Evolutionary conservation across 2,888 invertebrate genomes (phyloP).

Genomic region (Ormyrus rosae): DNA sequence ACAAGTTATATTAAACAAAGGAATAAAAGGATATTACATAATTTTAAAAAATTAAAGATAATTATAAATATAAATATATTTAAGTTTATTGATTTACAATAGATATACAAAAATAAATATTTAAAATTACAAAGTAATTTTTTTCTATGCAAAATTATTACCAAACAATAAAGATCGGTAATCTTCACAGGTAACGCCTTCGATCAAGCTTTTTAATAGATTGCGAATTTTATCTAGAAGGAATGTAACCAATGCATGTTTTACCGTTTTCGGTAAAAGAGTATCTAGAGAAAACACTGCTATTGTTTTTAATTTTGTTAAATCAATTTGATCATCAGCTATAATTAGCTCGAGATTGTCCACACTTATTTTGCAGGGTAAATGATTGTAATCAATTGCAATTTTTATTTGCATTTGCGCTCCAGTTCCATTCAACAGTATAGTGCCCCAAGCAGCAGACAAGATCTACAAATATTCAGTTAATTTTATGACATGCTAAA

Average conservation of each 20-base stretch:
- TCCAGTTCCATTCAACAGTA: neutral
- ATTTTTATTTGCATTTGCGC: neutral
- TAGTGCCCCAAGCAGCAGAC: neutral
- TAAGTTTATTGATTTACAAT: no score
- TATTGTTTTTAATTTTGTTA: neutral
- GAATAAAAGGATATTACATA: no score
- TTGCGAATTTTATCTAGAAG: no score
- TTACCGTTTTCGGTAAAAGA: no score
- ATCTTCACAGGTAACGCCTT: neutral
- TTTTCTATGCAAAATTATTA: neutral
- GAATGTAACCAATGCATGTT: no score
- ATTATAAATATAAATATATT: no score
- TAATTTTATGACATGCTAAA: neutral
- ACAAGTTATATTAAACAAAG: no score
- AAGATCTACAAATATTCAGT: neutral
- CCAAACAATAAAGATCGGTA: neutral
- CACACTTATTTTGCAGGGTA: slow-evolving; percentile 9
- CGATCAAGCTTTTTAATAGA: neutral
- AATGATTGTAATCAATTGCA: neutral
- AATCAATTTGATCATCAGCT: neutral
- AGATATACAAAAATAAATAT: no score
- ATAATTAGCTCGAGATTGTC: neutral
- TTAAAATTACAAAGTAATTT: no score
- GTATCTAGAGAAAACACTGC: no score
- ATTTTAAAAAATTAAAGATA: no score